A percentile compares a stretch with the other conserved stretches of the same genome.
phyloP scores from a whole-genome alignment of 1,140 invertebrate genomes.

The Hypothenemus hampei region DNA sequence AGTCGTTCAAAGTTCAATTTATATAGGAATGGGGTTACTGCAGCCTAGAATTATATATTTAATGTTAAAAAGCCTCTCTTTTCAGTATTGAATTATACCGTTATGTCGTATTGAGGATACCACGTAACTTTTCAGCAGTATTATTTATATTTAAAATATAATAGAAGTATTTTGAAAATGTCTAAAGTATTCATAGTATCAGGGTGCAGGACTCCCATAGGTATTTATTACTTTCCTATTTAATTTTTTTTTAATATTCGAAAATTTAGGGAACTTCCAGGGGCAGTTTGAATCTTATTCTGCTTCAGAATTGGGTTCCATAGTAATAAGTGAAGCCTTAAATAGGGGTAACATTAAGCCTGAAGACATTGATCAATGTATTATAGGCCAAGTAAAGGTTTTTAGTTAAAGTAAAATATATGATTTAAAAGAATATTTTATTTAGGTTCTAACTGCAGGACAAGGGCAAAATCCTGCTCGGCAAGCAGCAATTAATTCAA shows the following conservation, averaged over 20 bases:
- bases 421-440: conserved; percentile 14
- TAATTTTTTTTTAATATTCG: conserved; percentile 3
- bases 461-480: conserved; percentile 84
- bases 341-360: conserved; percentile 56
- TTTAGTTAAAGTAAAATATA: conserved; percentile 5
- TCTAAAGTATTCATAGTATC: conserved; percentile 60
- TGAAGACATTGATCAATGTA: conserved; percentile 74
- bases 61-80: background rate
- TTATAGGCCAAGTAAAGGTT: conserved; percentile 82
- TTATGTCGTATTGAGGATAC: background rate
- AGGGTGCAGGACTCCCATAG: conserved; percentile 62
- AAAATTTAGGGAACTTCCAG: conserved; percentile 31
- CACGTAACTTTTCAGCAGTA: background rate
- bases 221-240: conserved; percentile 43
- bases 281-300: conserved; percentile 37
- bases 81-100: background rate
- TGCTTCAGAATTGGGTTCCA: conserved; percentile 64
- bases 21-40: no score
- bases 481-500: conserved; percentile 72
- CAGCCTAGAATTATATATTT: no score
- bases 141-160: background rate
- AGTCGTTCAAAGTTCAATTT: no score
- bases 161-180: conserved; percentile 12
- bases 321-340: conserved; percentile 71
- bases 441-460: conserved; percentile 61